Base-by-base conservation (phyloP, 1,140 invertebrate species). In the Platorchestia sp. region DNA sequence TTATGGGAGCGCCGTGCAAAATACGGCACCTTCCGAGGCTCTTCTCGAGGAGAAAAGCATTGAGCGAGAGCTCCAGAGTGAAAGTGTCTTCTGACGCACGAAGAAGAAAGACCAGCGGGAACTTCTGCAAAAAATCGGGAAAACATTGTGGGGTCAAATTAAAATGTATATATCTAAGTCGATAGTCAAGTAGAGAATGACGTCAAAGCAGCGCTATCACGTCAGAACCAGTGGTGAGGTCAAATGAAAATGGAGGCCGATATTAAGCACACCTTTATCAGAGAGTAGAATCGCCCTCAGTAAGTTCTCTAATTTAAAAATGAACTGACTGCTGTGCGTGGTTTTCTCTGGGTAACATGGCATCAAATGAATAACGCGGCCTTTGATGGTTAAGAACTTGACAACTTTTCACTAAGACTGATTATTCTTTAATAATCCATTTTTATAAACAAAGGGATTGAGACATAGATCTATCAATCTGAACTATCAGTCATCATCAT, bases 1-100 rank as follows among this genome's bases (percentile, higher is more conserved):
- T 93, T 93, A 93, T 93, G 91, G 91, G 91, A 45, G 45, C 36
- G 44, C 91, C 91, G 40, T 44, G 91, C 43, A 93, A 93, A 93
- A 93, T 93, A 93, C 44, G 44, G 91, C 91, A 93, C 44, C 91
- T 42, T 93, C 44, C 44, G 91, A n/a, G 91, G 91, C 16, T 93
- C 91, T 45, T 47, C 43, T 93, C 43, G 43, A 93, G 91, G 43
- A 93, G 91, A 93, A 93, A 47, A 45, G 91, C 43, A 93, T 45
- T 93, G 87, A 89, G 87, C 91, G 91, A 43, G 87, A 90, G 41
- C 87, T 7, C 87, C 91, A 93, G 41, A 93, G 44, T 44, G 44
- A 45, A 44, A 93, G 36, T 93, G 43, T 45, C 91, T 93, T 42
- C 87, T 90, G 41, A 90, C 41, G 87, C 41, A 75, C 1, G 41